A percentile compares a stretch with the other conserved stretches of the same genome.
phyloP scores from a whole-genome alignment of 2,113 vertebrate species.

The Lasiurus borealis region DNA sequence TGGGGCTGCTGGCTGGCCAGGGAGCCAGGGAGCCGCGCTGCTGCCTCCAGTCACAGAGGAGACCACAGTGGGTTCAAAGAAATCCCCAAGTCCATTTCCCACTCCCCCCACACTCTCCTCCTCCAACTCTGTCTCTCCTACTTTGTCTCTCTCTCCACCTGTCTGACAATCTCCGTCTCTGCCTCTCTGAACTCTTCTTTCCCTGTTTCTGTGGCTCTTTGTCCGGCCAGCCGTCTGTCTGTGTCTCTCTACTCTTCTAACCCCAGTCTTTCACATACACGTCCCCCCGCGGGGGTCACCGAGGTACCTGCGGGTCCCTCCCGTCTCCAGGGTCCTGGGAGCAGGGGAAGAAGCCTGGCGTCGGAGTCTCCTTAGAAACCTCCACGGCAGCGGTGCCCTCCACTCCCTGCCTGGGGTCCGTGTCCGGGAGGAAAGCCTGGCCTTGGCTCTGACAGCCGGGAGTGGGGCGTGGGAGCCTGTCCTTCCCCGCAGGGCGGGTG shows the following conservation, averaged over 20 bases:
- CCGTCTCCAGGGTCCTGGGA: constrained; percentile 44
- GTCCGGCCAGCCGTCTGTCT: neutral
- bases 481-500: neutral
- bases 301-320: constrained; percentile 67
- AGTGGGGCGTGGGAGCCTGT: neutral
- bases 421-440: constrained; percentile 25
- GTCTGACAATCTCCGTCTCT: neutral
- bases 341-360: neutral
- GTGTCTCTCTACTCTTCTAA: neutral
- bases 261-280: neutral
- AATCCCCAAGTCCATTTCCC: constrained; percentile 13
- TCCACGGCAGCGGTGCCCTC: constrained; percentile 28
- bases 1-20: neutral
- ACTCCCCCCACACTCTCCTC: neutral
- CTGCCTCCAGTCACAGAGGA: constrained; percentile 17
- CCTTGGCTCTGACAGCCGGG: neutral
- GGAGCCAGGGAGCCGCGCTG: neutral
- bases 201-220: neutral
- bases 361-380: constrained; percentile 44
- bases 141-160: neutral
- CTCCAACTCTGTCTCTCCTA: neutral
- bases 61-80: constrained; percentile 20
- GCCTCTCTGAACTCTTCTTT: neutral
- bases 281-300: neutral
- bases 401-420: constrained; percentile 10